A percentile compares a stretch with the other conserved stretches of the same genome.
phyloP scores from a whole-genome alignment of 2,113 vertebrate species.

The Amblyopsis rosae region DNA sequence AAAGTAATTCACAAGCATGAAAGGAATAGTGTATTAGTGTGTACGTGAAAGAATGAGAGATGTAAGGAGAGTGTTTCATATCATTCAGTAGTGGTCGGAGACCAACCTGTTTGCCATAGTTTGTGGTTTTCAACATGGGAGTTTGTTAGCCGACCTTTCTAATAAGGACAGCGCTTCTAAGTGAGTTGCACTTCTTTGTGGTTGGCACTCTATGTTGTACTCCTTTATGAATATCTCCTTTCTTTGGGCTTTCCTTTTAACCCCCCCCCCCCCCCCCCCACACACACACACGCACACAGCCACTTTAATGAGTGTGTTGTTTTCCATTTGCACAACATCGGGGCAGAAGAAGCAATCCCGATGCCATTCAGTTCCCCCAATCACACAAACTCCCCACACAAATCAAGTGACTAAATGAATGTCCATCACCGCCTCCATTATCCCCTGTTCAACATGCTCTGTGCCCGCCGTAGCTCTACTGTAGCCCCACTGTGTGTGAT shows the following conservation, averaged over 20 bases:
- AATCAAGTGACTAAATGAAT: constrained; percentile 28
- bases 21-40: constrained; percentile 4
- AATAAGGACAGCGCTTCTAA: constrained; percentile 31
- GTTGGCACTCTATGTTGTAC: constrained; percentile 7
- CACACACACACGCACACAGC: background rate
- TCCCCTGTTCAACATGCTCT: constrained; percentile 5
- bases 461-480: background rate
- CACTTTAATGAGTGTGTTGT: background rate
- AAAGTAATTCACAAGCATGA: background rate
- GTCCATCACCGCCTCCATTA: constrained; percentile 25
- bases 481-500: constrained; percentile 9
- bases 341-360: background rate
- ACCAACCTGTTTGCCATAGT: constrained; percentile 37
- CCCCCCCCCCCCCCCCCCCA: background rate
- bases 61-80: constrained; percentile 54
- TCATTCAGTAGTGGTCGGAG: constrained; percentile 43
- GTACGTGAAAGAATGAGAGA: constrained; percentile 53
- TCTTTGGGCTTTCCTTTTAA: background rate
- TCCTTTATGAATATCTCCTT: constrained; percentile 13
- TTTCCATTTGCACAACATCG: constrained; percentile 18
- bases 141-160: constrained; percentile 19
- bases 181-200: constrained; percentile 21
- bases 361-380: constrained; percentile 15
- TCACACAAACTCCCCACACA: constrained; percentile 15
- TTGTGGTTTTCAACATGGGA: constrained; percentile 62